A percentile compares a stretch with the other conserved stretches of the same genome.
These are phyloP conservation scores for Cynoglossus semilaevis DNA, from an alignment of 2,113 vertebrate species.

Conservation along the genomic window DNA sequence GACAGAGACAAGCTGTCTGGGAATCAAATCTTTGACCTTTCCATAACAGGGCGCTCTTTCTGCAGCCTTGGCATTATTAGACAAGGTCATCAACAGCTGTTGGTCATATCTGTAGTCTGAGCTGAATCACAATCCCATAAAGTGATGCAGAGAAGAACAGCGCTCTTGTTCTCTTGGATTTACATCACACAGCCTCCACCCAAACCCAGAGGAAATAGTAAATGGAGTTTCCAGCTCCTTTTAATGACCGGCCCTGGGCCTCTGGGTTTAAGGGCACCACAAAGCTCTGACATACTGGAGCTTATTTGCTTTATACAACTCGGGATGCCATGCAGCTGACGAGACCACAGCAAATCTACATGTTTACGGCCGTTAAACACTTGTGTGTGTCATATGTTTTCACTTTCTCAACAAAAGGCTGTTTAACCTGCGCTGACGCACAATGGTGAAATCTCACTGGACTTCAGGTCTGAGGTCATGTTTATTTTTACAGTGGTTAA, in stretches of 20 bases:
- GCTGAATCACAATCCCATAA: conserved; percentile 54
- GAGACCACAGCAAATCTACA: conserved; percentile 17
- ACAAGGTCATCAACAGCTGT: conserved; percentile 35
- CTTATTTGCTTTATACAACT: conserved; percentile 33
- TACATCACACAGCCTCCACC: conserved; percentile 66
- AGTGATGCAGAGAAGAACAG: conserved; percentile 57
- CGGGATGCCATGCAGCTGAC: conserved; percentile 38
- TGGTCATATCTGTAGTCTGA: conserved; percentile 46
- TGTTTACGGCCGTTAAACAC: conserved; percentile 37
- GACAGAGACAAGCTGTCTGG: conserved; percentile 47
- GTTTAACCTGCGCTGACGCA: conserved; percentile 4
- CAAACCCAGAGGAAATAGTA: conserved; percentile 70
- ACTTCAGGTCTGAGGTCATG: not conserved
- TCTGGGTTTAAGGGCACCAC: conserved; percentile 60
- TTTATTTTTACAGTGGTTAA: not conserved
- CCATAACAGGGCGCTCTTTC: conserved; percentile 42
- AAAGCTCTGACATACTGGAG: conserved; percentile 46
- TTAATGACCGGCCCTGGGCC: conserved; percentile 60
- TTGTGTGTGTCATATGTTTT: conserved; percentile 29
- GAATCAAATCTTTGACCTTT: conserved; percentile 51
- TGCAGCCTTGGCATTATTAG: conserved; percentile 28
- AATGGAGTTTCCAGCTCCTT: conserved; percentile 64
- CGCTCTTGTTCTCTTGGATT: conserved; percentile 61
- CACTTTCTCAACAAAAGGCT: conserved; percentile 51
- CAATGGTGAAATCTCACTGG: not conserved